Evolutionary conservation across 2,888 invertebrate species (phyloP), one percentile per base, ranked within the genome.

Genomic region (Mimas tiliae): DNA sequence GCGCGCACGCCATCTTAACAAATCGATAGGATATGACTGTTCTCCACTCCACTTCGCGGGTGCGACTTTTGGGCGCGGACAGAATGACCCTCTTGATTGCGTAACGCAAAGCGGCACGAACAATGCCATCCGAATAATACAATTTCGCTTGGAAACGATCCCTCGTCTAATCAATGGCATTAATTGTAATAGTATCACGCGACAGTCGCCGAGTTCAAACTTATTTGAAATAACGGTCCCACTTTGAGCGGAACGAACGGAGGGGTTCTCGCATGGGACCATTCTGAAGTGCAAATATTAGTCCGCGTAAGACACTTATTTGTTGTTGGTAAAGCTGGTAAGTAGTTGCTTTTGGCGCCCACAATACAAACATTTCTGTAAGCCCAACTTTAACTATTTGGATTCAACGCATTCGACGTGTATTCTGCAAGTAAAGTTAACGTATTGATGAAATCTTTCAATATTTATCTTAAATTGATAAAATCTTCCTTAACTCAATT

Each of bases 11-110:
- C 94, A 91, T 94, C 94, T 94, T 94, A 93, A 94, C 94, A 94
- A 94, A 94, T 94, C 94, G 94, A 94, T 94, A 94, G 94, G 93
- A 94, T 94, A 93, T 94, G 93, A 94, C 93, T 93, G 91, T 93
- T 93, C 93, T 92, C 91, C 88, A 91, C 93, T 92, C 91, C 88
- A 91, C 89, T 89, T 90, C 89, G 90, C 90, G 90, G 86, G 86
- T 88, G 85, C 88, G 88, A 91, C 91, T 91, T 93, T 93, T 88
- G 90, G 93, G 91, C 85, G 91, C 88, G 88, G 89, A 88, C 89
- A 81, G 84, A 88, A 87, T 91, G 91, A 92, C 91, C 89, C 86
- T 83, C 86, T 86, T 85, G 85, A 87, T 90, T 90, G 85, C 87
- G 85, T 87, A 87, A 87, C 83, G 79, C 81, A 79, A 82, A 82